Conservation (phyloP, 1,140 invertebrate genomes). For the Drosophila tsacasi region DNA sequence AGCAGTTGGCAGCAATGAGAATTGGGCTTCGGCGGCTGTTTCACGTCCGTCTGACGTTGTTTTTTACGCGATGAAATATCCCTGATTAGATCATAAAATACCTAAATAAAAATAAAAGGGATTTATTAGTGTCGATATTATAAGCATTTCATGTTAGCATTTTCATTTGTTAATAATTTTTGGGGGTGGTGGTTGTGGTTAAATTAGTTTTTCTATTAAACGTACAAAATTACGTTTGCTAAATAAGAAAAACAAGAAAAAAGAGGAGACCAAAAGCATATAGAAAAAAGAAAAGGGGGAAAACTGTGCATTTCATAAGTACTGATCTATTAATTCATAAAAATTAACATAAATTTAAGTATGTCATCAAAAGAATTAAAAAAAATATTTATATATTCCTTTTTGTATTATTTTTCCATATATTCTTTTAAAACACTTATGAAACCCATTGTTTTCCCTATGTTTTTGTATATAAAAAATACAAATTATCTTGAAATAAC, state of each 20-base stretch:
- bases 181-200: constrained; percentile 20
- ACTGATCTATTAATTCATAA: background rate
- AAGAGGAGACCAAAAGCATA: constrained; percentile 30
- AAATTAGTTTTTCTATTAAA: constrained; percentile 38
- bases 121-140: constrained; percentile 7
- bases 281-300: constrained; percentile 2
- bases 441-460: background rate
- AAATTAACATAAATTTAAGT: background rate
- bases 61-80: constrained; percentile 85
- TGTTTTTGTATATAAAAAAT: constrained; percentile 5
- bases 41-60: constrained; percentile 84
- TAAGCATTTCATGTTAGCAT: background rate
- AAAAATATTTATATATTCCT: too few relatives aligned
- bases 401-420: background rate
- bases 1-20: constrained; percentile 85
- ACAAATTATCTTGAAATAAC: background rate
- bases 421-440: background rate
- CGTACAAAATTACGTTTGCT: constrained; percentile 46
- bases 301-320: background rate
- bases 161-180: constrained; percentile 4
- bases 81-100: constrained; percentile 85
- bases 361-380: background rate
- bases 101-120: constrained; percentile 38
- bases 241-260: constrained; percentile 58
- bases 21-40: constrained; percentile 83